Evolutionary conservation across 2,797 vertebrate species (phyloP).

Genomic region (Pangasius sanitwongsei): DNA sequence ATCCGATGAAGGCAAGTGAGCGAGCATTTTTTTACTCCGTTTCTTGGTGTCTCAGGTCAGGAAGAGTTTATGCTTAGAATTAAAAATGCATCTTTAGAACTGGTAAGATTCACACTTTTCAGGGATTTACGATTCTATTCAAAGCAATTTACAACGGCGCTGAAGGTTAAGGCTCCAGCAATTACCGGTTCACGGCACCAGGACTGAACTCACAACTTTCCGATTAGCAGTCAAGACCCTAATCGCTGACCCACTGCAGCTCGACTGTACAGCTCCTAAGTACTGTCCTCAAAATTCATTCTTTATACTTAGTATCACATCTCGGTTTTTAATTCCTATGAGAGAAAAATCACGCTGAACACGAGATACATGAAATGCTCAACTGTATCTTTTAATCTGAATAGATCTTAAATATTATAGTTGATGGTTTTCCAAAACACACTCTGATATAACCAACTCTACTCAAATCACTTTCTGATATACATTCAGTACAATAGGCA

Average conservation of each 20-base stretch:
- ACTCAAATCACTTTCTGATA: neutral
- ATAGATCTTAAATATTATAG: neutral
- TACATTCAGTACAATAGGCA: neutral
- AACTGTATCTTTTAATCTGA: neutral
- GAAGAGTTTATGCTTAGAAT: too few species aligned
- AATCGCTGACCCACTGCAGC: neutral
- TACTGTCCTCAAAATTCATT: neutral
- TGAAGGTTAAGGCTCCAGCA: neutral
- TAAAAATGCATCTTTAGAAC: neutral
- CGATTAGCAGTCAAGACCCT: neutral
- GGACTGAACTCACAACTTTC: neutral
- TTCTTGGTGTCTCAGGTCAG: neutral
- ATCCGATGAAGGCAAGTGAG: neutral
- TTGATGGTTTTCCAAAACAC: neutral
- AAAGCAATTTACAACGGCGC: neutral
- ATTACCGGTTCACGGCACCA: neutral
- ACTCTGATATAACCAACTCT: neutral
- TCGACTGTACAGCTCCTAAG: neutral
- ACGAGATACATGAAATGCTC: neutral
- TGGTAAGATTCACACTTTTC: neutral
- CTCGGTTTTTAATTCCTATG: neutral
- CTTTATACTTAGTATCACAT: neutral
- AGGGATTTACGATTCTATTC: neutral
- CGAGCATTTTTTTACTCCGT: too few species aligned
- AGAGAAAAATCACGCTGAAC: neutral